phyloP scores from a whole-genome alignment of 2,797 vertebrate genomes.

The Tamandua tetradactyla region DNA sequence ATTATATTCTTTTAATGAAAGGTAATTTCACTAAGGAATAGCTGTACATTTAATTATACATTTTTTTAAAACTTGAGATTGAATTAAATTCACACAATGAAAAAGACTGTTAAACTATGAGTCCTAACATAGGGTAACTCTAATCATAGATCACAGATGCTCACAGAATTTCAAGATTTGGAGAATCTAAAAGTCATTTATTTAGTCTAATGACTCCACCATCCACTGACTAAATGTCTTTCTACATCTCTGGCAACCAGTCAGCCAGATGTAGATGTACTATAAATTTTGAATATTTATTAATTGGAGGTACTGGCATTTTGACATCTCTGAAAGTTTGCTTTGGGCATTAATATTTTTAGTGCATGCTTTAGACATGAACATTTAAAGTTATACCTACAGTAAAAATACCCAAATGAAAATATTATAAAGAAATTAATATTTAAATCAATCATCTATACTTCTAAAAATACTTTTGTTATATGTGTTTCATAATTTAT shows the following conservation, averaged over 20 bases:
- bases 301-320: not conserved
- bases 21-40: conserved; percentile 18
- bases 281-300: conserved; percentile 22
- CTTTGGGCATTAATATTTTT: conserved; percentile 35
- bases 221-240: not conserved
- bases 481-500: conserved; percentile 25
- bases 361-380: conserved; percentile 29
- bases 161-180: conserved; percentile 18
- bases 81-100: conserved; percentile 42
- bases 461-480: conserved; percentile 44
- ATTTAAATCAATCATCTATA: conserved; percentile 23
- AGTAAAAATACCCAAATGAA: not conserved
- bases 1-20: not conserved
- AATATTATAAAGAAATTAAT: conserved; percentile 24
- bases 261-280: not conserved
- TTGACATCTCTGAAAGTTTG: conserved; percentile 48
- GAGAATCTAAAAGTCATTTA: not conserved
- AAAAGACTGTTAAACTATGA: conserved; percentile 19
- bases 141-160: not conserved
- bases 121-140: conserved; percentile 1
- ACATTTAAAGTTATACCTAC: conserved; percentile 26
- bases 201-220: not conserved
- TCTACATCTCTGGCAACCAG: not conserved
- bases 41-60: not conserved
- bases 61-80: conserved; percentile 23